Percentiles rank a stretch among this genome's conserved stretches.
phyloP scores from a whole-genome alignment of 2,113 vertebrate genomes.

The Kryptolebias marmoratus region DNA sequence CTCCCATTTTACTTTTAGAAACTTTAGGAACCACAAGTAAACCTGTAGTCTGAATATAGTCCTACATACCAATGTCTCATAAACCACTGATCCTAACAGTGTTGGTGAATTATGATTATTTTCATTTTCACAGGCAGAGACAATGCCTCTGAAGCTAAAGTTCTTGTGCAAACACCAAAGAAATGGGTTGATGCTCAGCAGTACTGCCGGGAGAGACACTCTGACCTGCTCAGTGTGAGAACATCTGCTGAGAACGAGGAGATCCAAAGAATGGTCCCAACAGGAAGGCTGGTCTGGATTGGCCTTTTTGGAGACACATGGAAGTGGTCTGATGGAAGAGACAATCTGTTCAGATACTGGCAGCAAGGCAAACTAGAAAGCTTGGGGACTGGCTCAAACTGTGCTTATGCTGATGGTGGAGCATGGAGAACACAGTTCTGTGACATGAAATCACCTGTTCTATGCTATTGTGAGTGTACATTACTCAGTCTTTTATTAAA shows the following conservation, averaged over 20 bases:
- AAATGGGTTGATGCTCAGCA: constrained; percentile 12
- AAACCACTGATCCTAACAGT: not conserved
- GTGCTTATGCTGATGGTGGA: not conserved
- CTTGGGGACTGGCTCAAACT: not conserved
- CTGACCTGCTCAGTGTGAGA: constrained; percentile 27
- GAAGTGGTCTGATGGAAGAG: constrained; percentile 28
- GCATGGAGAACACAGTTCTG: constrained; percentile 12
- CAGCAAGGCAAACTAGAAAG: not conserved
- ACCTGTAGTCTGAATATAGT: too few species aligned
- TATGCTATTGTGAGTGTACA: constrained; percentile 27
- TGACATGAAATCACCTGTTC: constrained; percentile 13
- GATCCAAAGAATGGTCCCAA: constrained; percentile 15
- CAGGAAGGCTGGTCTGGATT: constrained; percentile 18
- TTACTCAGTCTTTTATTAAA: not conserved
- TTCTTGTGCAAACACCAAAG: constrained; percentile 15
- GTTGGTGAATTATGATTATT: not conserved
- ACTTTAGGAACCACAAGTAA: too few species aligned
- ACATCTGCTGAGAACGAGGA: constrained; percentile 16
- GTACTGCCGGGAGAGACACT: constrained; percentile 23
- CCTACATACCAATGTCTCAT: too few species aligned
- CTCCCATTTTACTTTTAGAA: too few species aligned
- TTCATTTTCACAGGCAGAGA: constrained; percentile 9
- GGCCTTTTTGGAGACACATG: constrained; percentile 28
- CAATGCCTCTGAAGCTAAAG: not conserved
- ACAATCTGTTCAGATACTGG: constrained; percentile 17